Conservation (phyloP, 2,888 invertebrate species). For the Leucophora obtusa region DNA sequence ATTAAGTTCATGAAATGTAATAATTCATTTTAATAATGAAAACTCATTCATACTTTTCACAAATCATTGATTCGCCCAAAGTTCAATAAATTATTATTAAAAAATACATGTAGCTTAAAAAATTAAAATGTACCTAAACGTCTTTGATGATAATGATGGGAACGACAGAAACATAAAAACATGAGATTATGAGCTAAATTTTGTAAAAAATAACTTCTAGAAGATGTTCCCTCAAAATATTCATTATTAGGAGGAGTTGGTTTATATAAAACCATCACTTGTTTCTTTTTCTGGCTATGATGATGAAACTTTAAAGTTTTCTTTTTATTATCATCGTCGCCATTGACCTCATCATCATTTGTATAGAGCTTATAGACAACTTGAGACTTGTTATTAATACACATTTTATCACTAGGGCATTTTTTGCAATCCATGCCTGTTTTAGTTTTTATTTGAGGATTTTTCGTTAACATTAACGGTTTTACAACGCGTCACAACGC, state of each 20-base stretch:
- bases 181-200: slow-evolving; percentile 53
- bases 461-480: slow-evolving; percentile 58
- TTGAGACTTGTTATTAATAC: slow-evolving; percentile 56
- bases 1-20: too few relatives aligned
- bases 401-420: slow-evolving; percentile 54
- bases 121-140: slow-evolving; percentile 57
- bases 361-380: slow-evolving; percentile 60
- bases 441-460: slow-evolving; percentile 37
- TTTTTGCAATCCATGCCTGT: slow-evolving; percentile 30
- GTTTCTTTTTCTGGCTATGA: slow-evolving; percentile 16
- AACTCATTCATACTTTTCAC: neutral
- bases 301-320: neutral
- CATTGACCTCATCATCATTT: slow-evolving; percentile 17
- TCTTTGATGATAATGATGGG: slow-evolving; percentile 48
- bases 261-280: slow-evolving; percentile 54
- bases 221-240: neutral
- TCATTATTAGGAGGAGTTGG: neutral
- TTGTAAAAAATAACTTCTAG: slow-evolving; percentile 45
- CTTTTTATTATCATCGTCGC: slow-evolving; percentile 13
- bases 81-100: neutral
- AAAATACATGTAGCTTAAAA: neutral
- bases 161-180: slow-evolving; percentile 56
- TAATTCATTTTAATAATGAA: neutral
- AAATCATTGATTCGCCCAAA: neutral
- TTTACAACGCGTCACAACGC: slow-evolving; percentile 82